Conservation (phyloP, 2,113 vertebrate genomes). For the Euleptes europaea region DNA sequence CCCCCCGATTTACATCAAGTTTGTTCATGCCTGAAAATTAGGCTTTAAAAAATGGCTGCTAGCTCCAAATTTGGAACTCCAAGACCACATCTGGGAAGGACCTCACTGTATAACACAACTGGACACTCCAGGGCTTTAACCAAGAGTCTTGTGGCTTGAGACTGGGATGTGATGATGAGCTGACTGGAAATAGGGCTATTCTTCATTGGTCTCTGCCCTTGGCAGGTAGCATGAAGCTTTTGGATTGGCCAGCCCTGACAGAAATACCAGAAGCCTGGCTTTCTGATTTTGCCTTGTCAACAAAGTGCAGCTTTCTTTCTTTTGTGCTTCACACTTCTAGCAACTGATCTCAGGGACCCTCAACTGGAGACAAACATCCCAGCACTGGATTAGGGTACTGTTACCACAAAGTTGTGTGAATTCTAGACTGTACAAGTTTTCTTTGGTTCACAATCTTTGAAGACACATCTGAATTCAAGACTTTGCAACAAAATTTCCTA, state of each 20-base stretch:
- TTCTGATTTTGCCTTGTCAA: background rate
- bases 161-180: too few species aligned
- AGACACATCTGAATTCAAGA: background rate
- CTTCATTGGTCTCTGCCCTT: too few species aligned
- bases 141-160: too few species aligned
- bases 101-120: too few species aligned
- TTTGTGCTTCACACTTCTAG: background rate
- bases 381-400: background rate
- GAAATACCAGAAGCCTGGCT: background rate
- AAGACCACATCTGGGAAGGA: too few species aligned
- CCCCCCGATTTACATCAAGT: too few species aligned
- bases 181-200: too few species aligned
- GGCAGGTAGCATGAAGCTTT: background rate
- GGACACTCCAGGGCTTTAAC: too few species aligned
- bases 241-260: background rate
- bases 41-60: too few species aligned
- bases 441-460: background rate
- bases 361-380: background rate
- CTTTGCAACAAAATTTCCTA: slow-evolving; percentile 30
- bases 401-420: background rate
- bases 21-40: too few species aligned
- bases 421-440: background rate
- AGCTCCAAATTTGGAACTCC: too few species aligned
- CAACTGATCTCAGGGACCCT: background rate
- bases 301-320: background rate